A percentile compares a stretch with the other conserved stretches of the same genome.
Evolutionary conservation across 1,140 invertebrate genomes (phyloP).

Genomic region (Oscheius sp.): DNA sequence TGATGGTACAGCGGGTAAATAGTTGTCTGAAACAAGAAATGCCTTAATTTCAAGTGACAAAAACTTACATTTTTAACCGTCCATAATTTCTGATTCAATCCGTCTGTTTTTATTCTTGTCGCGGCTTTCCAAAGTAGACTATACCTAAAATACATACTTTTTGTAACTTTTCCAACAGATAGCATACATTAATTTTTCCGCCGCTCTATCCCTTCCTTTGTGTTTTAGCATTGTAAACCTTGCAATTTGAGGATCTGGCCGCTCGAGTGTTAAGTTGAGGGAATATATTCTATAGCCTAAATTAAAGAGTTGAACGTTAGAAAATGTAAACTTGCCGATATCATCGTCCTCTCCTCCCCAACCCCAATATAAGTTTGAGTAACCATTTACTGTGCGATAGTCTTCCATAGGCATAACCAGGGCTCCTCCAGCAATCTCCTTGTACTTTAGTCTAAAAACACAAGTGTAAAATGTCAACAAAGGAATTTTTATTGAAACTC

Average conservation of each 20-base stretch:
- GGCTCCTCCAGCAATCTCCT: conserved; percentile 76
- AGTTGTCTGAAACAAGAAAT: conserved; percentile 40
- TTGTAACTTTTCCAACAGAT: not conserved
- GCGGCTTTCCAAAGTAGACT: conserved; percentile 53
- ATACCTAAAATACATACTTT: conserved; percentile 43
- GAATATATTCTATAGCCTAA: conserved; percentile 57
- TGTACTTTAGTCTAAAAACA: conserved; percentile 75
- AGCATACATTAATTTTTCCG: conserved; percentile 58
- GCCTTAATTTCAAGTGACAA: not conserved
- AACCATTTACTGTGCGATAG: conserved; percentile 80
- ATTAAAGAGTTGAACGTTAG: not conserved
- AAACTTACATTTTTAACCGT: conserved; percentile 45
- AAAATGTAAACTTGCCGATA: conserved; percentile 64
- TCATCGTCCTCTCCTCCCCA: conserved; percentile 78
- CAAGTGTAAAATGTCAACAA: too few relatives aligned
- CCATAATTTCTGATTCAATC: conserved; percentile 51
- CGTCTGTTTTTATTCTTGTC: conserved; percentile 48
- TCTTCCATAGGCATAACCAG: conserved; percentile 67
- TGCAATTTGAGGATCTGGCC: conserved; percentile 61
- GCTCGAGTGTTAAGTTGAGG: conserved; percentile 66
- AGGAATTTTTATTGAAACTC: conserved; percentile 31
- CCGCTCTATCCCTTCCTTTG: conserved; percentile 56
- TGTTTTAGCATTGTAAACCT: conserved; percentile 60
- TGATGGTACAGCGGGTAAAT: conserved; percentile 57
- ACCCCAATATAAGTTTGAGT: conserved; percentile 83